phyloP scores from a whole-genome alignment of 2,113 vertebrate species.

The Scartelaos histophorus region DNA sequence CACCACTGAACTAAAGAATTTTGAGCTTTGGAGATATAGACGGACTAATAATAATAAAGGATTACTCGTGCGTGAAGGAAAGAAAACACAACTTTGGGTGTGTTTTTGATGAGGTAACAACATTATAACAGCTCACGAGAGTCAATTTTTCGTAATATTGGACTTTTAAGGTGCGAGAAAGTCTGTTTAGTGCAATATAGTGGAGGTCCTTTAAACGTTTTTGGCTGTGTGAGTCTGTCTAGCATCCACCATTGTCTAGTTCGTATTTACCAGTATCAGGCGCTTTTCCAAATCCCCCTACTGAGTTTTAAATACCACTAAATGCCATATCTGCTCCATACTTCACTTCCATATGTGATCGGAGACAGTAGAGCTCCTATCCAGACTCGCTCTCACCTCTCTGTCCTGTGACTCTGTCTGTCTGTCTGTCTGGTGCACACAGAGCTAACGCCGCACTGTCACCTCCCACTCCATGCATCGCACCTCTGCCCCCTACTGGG shows the following conservation, averaged over 20 bases:
- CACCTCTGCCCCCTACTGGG: conserved; percentile 77
- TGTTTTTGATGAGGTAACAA: too few relatives aligned
- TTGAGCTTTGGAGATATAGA: too few relatives aligned
- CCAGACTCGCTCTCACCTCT: conserved; percentile 29
- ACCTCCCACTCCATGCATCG: conserved; percentile 72
- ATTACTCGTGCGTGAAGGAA: too few relatives aligned
- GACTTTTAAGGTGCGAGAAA: too few relatives aligned
- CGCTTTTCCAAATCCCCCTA: neutral
- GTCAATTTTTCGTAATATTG: too few relatives aligned
- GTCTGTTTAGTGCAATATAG: too few relatives aligned
- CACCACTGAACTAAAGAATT: too few relatives aligned
- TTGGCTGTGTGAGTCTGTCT: neutral
- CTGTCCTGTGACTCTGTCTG: too few relatives aligned
- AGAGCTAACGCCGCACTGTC: conserved; percentile 67
- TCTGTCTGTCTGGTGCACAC: conserved; percentile 54
- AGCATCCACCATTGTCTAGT: neutral
- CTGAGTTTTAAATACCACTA: neutral
- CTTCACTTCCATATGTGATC: neutral
- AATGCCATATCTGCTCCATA: neutral
- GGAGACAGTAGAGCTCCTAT: too few relatives aligned
- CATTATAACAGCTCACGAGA: too few relatives aligned
- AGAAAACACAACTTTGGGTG: too few relatives aligned
- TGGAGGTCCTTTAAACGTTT: neutral
- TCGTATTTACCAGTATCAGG: neutral
- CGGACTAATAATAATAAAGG: too few relatives aligned